phyloP scores from a whole-genome alignment of 2,113 vertebrate genomes.

The Ploceus nigricollis region DNA sequence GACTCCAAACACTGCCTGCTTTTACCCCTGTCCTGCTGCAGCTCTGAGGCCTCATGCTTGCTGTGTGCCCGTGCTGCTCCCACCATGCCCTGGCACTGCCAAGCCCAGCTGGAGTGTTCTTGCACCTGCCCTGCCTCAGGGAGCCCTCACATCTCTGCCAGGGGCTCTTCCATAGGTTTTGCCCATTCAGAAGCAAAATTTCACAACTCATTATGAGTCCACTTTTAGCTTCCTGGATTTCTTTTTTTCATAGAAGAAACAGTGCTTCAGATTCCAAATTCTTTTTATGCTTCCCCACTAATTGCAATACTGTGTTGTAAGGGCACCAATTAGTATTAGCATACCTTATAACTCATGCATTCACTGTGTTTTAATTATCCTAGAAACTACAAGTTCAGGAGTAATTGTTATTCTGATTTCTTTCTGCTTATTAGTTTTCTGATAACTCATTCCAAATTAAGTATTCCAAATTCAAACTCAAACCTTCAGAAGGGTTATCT shows the following conservation, averaged over 20 bases:
- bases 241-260: not conserved
- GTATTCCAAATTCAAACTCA: not conserved
- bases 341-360: not conserved
- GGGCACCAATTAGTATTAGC: not conserved
- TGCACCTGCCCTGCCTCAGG: not conserved
- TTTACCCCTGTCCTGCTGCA: not conserved
- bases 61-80: rapidly evolving
- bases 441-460: not conserved
- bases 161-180: not conserved
- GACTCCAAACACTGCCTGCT: rapidly evolving
- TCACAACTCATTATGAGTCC: not conserved
- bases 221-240: not conserved
- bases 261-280: not conserved
- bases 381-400: not conserved
- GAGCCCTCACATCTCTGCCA: not conserved
- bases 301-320: not conserved
- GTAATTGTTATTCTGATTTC: not conserved
- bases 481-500: not conserved
- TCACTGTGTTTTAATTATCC: not conserved
- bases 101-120: not conserved
- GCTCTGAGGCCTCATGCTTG: rapidly evolving
- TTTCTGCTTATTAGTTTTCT: not conserved
- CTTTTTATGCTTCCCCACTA: not conserved
- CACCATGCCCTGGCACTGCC: rapidly evolving
- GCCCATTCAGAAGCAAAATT: not conserved